Evolutionary conservation across 2,797 vertebrate species (phyloP), one percentile per base, ranked within the genome.

Genomic region (Pristis pectinata): DNA sequence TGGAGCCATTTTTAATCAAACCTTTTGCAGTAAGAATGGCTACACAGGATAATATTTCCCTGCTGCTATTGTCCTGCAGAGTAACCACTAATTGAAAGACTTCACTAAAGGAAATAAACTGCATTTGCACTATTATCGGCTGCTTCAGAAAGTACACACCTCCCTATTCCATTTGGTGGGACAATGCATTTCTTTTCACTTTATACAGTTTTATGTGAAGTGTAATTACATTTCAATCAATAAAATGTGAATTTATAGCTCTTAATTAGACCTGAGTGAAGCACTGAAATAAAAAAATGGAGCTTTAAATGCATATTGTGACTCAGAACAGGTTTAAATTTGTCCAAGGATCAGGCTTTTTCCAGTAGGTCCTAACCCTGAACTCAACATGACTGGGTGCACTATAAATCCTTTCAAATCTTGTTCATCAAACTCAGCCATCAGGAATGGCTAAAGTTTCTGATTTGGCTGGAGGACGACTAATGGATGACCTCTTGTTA

Each of bases 311-410:
- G 41, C 30, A 74, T 19, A 91, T 24, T 67, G 92, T 53, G 92
- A 53, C 44, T 76, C 49, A 49, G 67, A 53, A 53, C 92, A 94
- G 92, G 67, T 53, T 76, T 94, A 76, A 74, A 74, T 94, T 94
- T 94, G 64, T 53, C 70, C 70, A 94, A 49, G 70, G 92, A 76
- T 94, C 92, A 94, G 13, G 41, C 44, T 49, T 49, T 56, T 34
- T 53, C 92, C 49, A 76, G 94, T 34, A 76, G 67, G 92, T 76
- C 92, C 92, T 76, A 94, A 94, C 67, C 92, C 44, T 94, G 92
- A 94, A 74, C 92, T 76, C 92, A 94, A 74, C 70, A 94, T 74
- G 44, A n/a, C 70, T 76, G 70, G 24, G 41, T 72, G 41, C 7
- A 53, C 70, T 34, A 94, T 94, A 94, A 94, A 94, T 72, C 92